phyloP scores from a whole-genome alignment of 2,797 vertebrate species.

The Ammospiza maritima region DNA sequence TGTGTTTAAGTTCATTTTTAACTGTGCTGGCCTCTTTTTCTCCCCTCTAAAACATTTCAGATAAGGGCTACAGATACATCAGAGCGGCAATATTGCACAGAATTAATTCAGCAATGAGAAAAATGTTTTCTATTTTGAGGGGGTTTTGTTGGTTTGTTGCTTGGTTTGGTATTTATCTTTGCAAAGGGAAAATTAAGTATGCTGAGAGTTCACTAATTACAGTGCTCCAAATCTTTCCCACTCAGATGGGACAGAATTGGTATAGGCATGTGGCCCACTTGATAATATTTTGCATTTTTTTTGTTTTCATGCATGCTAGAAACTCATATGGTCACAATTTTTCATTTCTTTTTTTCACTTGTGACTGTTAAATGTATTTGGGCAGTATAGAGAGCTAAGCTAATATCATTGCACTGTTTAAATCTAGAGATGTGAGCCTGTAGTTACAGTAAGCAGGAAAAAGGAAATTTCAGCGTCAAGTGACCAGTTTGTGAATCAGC shows the following conservation, averaged over 20 bases:
- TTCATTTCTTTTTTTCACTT: neutral
- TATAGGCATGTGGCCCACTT: neutral
- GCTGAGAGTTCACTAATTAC: neutral
- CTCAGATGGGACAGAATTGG: neutral
- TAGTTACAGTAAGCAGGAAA: neutral
- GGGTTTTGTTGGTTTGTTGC: neutral
- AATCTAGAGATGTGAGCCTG: neutral
- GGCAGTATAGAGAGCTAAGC: neutral
- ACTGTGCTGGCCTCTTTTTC: conserved; percentile 15
- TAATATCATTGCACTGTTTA: neutral
- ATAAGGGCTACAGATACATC: neutral
- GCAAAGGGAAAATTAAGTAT: neutral
- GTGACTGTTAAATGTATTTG: neutral
- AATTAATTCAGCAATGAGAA: neutral
- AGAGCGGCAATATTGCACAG: neutral
- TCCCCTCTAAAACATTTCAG: neutral
- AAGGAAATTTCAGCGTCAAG: neutral
- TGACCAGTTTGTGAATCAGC: neutral
- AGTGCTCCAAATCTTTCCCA: neutral
- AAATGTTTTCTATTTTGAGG: neutral
- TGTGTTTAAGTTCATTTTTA: conserved; percentile 51
- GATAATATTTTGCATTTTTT: neutral
- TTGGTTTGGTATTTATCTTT: neutral
- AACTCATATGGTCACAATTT: neutral
- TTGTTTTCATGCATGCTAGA: neutral